phyloP scores from a whole-genome alignment of 2,113 vertebrate species.

The Pituophis catenifer region DNA sequence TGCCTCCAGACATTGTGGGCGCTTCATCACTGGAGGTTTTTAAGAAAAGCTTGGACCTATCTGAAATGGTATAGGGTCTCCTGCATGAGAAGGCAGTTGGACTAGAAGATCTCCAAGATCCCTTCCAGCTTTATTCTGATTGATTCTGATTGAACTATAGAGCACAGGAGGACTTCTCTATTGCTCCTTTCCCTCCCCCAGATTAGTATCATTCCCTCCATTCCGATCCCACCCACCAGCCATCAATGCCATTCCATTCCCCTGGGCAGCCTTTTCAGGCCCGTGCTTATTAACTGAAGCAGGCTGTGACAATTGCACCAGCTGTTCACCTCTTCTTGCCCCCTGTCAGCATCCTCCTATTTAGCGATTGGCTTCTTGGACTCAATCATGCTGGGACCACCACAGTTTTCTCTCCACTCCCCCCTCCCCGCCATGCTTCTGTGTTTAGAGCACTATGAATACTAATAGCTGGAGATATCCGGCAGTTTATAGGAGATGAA shows the following conservation, averaged over 20 bases:
- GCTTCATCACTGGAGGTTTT: not conserved
- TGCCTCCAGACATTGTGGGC: not conserved
- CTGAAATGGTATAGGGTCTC: not conserved
- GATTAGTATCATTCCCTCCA: not conserved
- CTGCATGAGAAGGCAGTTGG: not conserved
- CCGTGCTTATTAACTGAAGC: constrained; percentile 26
- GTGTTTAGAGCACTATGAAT: not conserved
- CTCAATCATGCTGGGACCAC: not conserved
- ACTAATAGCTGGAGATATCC: not conserved
- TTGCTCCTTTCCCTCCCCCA: not conserved
- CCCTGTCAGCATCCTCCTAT: constrained; percentile 14
- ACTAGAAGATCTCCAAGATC: not conserved
- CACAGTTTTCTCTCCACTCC: not conserved
- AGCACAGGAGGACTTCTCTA: not conserved
- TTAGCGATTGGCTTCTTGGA: constrained; percentile 17
- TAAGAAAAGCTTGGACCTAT: not conserved
- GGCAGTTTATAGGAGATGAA: not conserved
- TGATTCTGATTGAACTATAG: not conserved
- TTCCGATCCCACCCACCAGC: not conserved
- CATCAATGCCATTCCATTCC: constrained; percentile 1
- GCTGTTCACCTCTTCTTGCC: constrained; percentile 17
- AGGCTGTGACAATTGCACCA: constrained; percentile 30
- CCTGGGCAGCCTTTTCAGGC: constrained; percentile 13
- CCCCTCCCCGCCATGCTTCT: not conserved
- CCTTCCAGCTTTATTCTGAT: not conserved